Base-by-base conservation (phyloP, 2,888 invertebrate genomes). In the Branchinecta sandiegonensis region DNA sequence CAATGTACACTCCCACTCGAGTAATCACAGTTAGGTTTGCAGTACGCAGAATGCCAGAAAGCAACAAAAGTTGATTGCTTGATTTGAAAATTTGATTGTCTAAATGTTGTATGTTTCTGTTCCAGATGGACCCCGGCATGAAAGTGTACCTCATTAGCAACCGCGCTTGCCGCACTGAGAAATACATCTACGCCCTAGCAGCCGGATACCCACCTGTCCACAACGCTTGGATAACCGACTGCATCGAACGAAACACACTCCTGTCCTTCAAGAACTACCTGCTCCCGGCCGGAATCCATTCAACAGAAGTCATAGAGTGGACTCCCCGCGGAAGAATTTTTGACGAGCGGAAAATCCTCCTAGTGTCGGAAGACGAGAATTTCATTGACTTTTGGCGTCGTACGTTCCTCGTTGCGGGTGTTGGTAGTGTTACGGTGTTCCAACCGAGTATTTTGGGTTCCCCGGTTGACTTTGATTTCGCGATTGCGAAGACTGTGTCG, bases 121-220 rank as follows among this genome's bases (percentile, higher is more conserved):
- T 56, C 1, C 17, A 56, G 56, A n/a, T 56, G 14, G 14, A 56
- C 17, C 56, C 56, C 56, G 9, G 17, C 14, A n/a, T 56, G n/a
- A n/a, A 56, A 56, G 66, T 69, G 69, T 74, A 73, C 65, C 68
- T 77, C 63, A 82, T 89, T 69, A 85, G 88, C 0, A 85, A 87
- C 10, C 81, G 85, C 14, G 86, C 86, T 63, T 87, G 87, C 73
- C 80, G 84, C 68, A 89, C 89, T 0, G 84, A 85, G 11, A 89
- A 88, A 75, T 88, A 85, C 77, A 81, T 90, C 72, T 83, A 85
- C 72, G 87, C 86, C 72, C 76, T 90, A 63, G 86, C 88, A 0
- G 82, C 83, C 1, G 84, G 84, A 70, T 81, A 89, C 66, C 80
- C 80, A 1, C 82, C 85, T 8, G 78, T 88, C 7, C 84, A 84